Percentiles rank a stretch among this genome's conserved stretches.
Conservation (phyloP, 2,113 vertebrate species). For the Amblyopsis rosae region DNA sequence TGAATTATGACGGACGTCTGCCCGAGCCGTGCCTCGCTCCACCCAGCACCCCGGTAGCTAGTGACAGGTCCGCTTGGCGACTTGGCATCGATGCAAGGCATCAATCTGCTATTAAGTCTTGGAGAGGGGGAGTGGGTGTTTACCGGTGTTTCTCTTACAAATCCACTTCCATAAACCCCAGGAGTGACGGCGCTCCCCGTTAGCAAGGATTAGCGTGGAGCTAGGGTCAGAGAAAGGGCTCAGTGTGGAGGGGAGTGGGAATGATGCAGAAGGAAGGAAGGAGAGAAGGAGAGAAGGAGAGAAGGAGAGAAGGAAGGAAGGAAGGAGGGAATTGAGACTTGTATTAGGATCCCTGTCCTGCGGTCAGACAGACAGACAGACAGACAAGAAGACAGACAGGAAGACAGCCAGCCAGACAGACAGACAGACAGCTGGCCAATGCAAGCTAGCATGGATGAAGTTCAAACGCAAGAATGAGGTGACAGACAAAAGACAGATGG, state of each 20-base stretch:
- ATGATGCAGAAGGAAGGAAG: background rate
- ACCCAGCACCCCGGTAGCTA: conserved; percentile 42
- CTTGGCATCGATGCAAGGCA: conserved; percentile 60
- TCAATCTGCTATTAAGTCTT: conserved; percentile 75
- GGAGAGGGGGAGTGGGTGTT: conserved; percentile 51
- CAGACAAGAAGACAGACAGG: background rate
- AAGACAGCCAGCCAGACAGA: background rate
- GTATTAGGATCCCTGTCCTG: too few species aligned
- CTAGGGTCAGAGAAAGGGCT: background rate
- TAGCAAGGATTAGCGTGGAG: conserved; percentile 55
- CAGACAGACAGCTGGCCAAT: background rate
- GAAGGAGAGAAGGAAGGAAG: background rate
- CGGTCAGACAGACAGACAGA: background rate
- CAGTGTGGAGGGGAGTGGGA: background rate
- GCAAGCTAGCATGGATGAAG: too few species aligned
- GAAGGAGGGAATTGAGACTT: too few species aligned
- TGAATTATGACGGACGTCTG: conserved; percentile 30
- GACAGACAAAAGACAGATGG: too few species aligned
- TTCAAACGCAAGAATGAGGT: too few species aligned
- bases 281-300: background rate
- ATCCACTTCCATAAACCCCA: conserved; percentile 70
- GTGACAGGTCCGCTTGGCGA: conserved; percentile 58
- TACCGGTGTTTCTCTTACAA: conserved; percentile 76
- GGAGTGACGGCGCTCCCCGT: conserved; percentile 54
- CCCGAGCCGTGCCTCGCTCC: conserved; percentile 38